phyloP scores from a whole-genome alignment of 2,888 invertebrate species.

The Hypselothyrea guttata region DNA sequence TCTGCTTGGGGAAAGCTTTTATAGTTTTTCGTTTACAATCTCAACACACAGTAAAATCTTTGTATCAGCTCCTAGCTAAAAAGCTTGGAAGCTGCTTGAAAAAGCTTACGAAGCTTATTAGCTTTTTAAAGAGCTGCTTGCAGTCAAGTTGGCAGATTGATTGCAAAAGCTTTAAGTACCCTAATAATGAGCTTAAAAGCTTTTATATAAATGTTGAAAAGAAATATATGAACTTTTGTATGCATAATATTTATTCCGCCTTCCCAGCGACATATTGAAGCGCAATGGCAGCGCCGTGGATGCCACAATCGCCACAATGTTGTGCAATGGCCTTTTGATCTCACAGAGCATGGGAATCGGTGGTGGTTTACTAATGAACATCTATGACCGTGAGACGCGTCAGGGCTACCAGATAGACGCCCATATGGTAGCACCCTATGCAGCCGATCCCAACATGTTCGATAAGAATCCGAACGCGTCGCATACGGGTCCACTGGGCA shows the following conservation, averaged over 20 bases:
- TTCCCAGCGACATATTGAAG: slow-evolving; percentile 72
- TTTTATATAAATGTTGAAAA: too few species aligned
- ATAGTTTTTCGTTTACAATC: too few species aligned
- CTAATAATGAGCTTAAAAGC: too few species aligned
- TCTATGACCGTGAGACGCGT: slow-evolving; percentile 85
- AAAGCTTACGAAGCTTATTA: too few species aligned
- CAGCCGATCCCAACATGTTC: slow-evolving; percentile 83
- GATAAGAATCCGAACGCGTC: slow-evolving; percentile 52
- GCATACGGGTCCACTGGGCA: slow-evolving; percentile 85
- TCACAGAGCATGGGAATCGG: slow-evolving; percentile 91
- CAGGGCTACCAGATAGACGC: slow-evolving; percentile 88
- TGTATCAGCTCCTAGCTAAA: too few species aligned
- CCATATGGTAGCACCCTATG: slow-evolving; percentile 88
- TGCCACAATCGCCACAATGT: slow-evolving; percentile 91
- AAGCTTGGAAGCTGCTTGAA: too few species aligned
- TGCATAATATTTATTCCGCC: too few species aligned
- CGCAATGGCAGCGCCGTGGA: slow-evolving; percentile 90
- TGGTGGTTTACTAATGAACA: slow-evolving; percentile 91
- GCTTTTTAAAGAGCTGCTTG: too few species aligned
- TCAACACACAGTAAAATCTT: too few species aligned
- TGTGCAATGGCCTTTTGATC: slow-evolving; percentile 91
- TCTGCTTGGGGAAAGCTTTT: too few species aligned
- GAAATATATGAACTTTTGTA: neutral
- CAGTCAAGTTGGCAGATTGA: too few species aligned
- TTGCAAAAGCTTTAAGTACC: too few species aligned